Evolutionary conservation across 2,113 vertebrate species (phyloP), one percentile per base, ranked within the genome.

Genomic region (pig (Sus scrofa)): DNA sequence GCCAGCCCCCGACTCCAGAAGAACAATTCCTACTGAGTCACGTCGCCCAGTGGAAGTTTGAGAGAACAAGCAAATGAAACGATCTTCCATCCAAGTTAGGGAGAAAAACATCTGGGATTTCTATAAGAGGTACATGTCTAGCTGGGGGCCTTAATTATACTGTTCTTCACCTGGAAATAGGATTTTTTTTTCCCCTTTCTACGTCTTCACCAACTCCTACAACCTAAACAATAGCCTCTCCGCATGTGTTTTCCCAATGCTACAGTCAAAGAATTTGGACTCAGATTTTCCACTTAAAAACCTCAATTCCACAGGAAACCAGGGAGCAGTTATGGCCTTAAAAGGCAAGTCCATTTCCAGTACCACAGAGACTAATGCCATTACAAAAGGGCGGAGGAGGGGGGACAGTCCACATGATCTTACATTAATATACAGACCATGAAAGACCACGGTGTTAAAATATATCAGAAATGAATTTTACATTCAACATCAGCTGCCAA

Each of bases 201-300:
- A 34, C 60, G 54, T 93, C 92, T 74, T 62, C 27, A 86, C n/a
- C 58, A 88, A 81, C 94, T 96, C 87, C 86, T 93, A 58, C 81
- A 88, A 97, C 93, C 96, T 93, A 97, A 98, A 97, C 96, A 96
- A 67, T 86, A 91, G 30, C 75, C 39, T 94, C 54, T 91, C 62
- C 14, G 0, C 97, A 95, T 98, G 92, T 85, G 87, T 95, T 98
- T 98, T 95, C 96, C 89, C 97, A 96, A 94, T 93, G 94, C 95
- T 98, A 44, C 90, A 97, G 97, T 98, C 96, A 97, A 94, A 65
- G 91, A 78, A 6, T 95, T 52, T 71, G 94, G 93, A 97, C 96
- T 98, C 98, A 98, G 6, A 98, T 97, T 99, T 99, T 99, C 98
- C 98, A 98, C 96, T 84, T 97, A 97, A 98, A 98, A 98, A 98